Percentiles rank a stretch among this genome's conserved stretches.
Evolutionary conservation across 2,113 vertebrate genomes (phyloP).

Genomic region (Seriola rivoliana): DNA sequence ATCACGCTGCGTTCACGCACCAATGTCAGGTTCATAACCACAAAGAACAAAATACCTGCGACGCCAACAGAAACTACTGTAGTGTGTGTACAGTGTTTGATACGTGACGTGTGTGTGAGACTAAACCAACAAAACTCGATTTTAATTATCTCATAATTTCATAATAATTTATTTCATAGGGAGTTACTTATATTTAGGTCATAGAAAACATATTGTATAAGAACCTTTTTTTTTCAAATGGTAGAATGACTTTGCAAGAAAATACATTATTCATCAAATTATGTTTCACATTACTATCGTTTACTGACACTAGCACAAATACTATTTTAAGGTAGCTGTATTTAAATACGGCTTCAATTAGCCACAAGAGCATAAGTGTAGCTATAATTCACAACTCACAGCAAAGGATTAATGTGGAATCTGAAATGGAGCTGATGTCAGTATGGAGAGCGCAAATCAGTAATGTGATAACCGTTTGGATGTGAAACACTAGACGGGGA

Average conservation of each 20-base stretch:
- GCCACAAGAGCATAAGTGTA: slow-evolving; percentile 4
- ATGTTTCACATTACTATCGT: neutral
- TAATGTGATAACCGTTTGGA: slow-evolving; percentile 74
- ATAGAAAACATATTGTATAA: neutral
- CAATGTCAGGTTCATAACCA: neutral
- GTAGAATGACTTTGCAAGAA: neutral
- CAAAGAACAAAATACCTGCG: neutral
- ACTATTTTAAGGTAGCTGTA: neutral
- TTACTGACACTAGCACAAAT: neutral
- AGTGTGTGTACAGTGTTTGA: neutral
- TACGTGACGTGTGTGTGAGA: neutral
- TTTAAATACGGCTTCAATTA: slow-evolving; percentile 16
- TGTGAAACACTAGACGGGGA: slow-evolving; percentile 73
- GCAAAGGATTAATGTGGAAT: slow-evolving; percentile 39
- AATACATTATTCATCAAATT: neutral
- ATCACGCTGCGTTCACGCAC: slow-evolving; percentile 13
- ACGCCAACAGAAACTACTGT: neutral
- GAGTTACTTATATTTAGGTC: neutral
- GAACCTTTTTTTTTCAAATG: neutral
- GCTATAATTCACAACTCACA: slow-evolving; percentile 27
- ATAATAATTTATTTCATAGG: neutral
- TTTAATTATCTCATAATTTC: neutral
- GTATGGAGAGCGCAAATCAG: slow-evolving; percentile 63
- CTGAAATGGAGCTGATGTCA: slow-evolving; percentile 75
- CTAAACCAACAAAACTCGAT: too few relatives aligned